Conservation (phyloP, 2,797 vertebrate species). For the Bryconaethiops microstoma region DNA sequence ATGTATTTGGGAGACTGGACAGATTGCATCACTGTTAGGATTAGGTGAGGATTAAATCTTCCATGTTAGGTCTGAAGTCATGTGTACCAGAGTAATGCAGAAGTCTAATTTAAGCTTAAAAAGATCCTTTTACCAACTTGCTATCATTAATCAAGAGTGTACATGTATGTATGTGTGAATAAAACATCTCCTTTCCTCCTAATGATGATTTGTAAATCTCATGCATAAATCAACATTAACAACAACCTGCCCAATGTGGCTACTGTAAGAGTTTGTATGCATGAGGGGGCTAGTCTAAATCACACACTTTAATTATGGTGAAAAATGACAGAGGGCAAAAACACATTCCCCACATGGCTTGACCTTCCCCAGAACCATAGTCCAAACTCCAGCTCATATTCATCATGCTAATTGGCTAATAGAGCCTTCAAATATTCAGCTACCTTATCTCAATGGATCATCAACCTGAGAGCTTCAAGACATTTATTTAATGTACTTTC, state of each 20-base stretch:
- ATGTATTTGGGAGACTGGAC: too few relatives aligned
- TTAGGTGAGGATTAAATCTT: too few relatives aligned
- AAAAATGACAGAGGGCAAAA: constrained; percentile 11
- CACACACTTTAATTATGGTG: constrained; percentile 9
- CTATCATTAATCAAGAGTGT: too few relatives aligned
- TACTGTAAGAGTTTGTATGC: not conserved
- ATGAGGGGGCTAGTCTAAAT: not conserved
- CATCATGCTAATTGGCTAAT: constrained; percentile 1
- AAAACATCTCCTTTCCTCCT: not conserved
- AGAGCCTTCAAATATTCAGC: not conserved
- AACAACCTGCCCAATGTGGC: not conserved
- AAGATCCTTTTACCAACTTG: too few relatives aligned
- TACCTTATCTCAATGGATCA: not conserved
- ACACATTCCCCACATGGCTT: not conserved
- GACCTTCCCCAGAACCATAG: not conserved
- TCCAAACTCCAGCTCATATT: not conserved
- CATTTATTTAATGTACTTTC: too few relatives aligned
- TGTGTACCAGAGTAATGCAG: too few relatives aligned
- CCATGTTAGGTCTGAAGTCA: too few relatives aligned
- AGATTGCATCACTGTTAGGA: too few relatives aligned
- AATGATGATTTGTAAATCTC: constrained; percentile 13
- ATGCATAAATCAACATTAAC: constrained; percentile 13
- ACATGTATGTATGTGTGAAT: not conserved
- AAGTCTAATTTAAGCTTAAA: too few relatives aligned
- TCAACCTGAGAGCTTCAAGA: not conserved